Base-by-base conservation (phyloP, 2,797 vertebrate genomes). In the Threskiornis aethiopicus region DNA sequence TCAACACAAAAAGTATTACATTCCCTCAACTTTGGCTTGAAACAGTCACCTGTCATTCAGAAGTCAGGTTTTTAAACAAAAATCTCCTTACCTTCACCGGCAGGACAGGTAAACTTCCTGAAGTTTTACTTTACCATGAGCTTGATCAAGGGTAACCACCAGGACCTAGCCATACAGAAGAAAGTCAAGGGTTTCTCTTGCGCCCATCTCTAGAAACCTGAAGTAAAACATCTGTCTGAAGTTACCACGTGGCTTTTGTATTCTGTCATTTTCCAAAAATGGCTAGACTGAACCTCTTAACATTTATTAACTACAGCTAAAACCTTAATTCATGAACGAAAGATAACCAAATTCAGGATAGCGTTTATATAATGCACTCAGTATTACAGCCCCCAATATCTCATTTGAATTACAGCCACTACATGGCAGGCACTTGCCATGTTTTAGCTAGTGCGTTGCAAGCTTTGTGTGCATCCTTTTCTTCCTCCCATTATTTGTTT, bases 41-140 rank as follows among this genome's bases (percentile, higher is more conserved):
- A 2, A 4, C 19, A 70, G 62, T 70, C 62, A 54, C 13, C 54
- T 71, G 25, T 39, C 58, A 76, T 73, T 82, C 55, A 85, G 65
- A 59, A 93, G 62, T 85, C 78, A 93, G 77, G 82, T 25, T 19
- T 73, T 33, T 28, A 18, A 78, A 90, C 10, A 93, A 89, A 94
- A 89, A 33, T 86, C 39, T 89, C 73, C 81, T 93, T 87, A 80
- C 92, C 55, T 92, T 93, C 65, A 55, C 72, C 62, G 77, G 59
- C n/a, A 82, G 22, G 37, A 57, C 33, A 75, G 42, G 62, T 59
- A 51, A 90, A 79, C 41, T 70, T 80, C 59, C 66, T 73, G 35
- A 49, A 90, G 71, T 64, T 84, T 92, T 86, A 79, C 42, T 93
- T 82, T 79, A 79, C 42, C 22, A 13, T 46, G 44, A 62, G 47